phyloP scores from a whole-genome alignment of 2,888 invertebrate genomes.

The Oscheius sp. region DNA sequence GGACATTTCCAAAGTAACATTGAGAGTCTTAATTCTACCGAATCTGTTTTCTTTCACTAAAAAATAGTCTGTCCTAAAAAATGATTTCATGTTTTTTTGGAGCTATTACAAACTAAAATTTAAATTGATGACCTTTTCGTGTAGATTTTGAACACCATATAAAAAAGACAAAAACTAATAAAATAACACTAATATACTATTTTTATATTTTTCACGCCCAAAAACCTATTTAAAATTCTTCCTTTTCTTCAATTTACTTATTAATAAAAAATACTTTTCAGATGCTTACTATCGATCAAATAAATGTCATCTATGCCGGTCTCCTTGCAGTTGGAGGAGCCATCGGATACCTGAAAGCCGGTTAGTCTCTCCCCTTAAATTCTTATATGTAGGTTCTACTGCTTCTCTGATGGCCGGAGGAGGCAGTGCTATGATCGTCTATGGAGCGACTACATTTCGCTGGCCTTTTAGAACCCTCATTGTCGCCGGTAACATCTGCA shows the following conservation, averaged over 20 bases:
- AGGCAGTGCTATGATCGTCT: slow-evolving; percentile 24
- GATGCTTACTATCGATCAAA: slow-evolving; percentile 6
- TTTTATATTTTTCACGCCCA: neutral
- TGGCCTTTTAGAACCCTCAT: slow-evolving; percentile 19
- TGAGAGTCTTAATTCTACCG: too few species aligned
- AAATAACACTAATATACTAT: neutral
- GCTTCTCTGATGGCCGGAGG: slow-evolving; percentile 29
- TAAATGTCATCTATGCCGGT: slow-evolving; percentile 21
- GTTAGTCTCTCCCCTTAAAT: neutral
- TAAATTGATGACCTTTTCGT: too few species aligned
- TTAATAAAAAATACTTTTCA: neutral
- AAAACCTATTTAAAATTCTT: neutral
- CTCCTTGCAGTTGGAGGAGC: slow-evolving; percentile 27
- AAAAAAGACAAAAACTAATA: too few species aligned
- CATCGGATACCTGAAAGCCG: slow-evolving; percentile 26
- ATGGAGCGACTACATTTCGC: slow-evolving; percentile 1
- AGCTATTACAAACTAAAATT: too few species aligned
- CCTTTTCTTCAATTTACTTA: too few species aligned
- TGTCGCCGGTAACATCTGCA: slow-evolving; percentile 9
- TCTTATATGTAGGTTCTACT: slow-evolving; percentile 22
- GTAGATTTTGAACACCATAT: too few species aligned
- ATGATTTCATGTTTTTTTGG: too few species aligned
- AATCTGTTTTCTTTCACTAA: too few species aligned
- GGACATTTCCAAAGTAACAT: too few species aligned
- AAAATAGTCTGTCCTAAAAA: too few species aligned